These are phyloP conservation scores for Lacerta viridis DNA, from an alignment of 2,797 vertebrate genomes.

Conservation along the genomic window DNA sequence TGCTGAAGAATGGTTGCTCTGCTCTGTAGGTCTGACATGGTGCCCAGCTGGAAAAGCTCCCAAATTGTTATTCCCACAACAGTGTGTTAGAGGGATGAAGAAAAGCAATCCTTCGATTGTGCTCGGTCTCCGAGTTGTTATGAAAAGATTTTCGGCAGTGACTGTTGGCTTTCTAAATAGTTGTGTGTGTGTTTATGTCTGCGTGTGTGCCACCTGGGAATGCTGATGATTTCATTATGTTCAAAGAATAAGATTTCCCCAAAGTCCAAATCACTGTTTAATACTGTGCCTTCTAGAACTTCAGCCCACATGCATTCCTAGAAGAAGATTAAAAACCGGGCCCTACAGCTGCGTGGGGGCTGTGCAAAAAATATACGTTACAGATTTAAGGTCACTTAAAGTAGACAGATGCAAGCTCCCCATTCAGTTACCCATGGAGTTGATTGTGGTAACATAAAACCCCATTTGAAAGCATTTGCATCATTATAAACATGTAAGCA, in stretches of 20 bases:
- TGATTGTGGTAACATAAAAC: neutral
- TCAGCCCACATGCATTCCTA: conserved; percentile 73
- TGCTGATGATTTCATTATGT: conserved; percentile 77
- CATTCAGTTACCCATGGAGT: neutral
- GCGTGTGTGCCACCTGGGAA: conserved; percentile 75
- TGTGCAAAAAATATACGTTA: conserved; percentile 5
- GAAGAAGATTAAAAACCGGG: conserved; percentile 57
- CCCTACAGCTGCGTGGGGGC: conserved; percentile 30
- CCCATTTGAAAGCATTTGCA: neutral
- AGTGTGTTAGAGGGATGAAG: conserved; percentile 64
- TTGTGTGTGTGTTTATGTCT: conserved; percentile 76
- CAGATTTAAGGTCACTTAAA: conserved; percentile 17
- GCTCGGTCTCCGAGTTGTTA: conserved; percentile 69
- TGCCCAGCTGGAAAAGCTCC: conserved; percentile 72
- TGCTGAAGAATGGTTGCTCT: conserved; percentile 60
- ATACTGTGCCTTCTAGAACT: conserved; percentile 73
- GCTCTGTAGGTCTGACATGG: conserved; percentile 75
- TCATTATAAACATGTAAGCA: neutral
- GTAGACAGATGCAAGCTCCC: neutral
- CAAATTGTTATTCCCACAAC: conserved; percentile 56
- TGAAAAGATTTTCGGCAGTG: conserved; percentile 73
- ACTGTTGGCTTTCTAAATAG: conserved; percentile 75
- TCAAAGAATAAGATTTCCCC: conserved; percentile 63
- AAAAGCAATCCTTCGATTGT: conserved; percentile 60
- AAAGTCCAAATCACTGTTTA: conserved; percentile 65